Evolutionary conservation across 1,140 invertebrate species (phyloP).

Genomic region (Drosophila malerkotliana): DNA sequence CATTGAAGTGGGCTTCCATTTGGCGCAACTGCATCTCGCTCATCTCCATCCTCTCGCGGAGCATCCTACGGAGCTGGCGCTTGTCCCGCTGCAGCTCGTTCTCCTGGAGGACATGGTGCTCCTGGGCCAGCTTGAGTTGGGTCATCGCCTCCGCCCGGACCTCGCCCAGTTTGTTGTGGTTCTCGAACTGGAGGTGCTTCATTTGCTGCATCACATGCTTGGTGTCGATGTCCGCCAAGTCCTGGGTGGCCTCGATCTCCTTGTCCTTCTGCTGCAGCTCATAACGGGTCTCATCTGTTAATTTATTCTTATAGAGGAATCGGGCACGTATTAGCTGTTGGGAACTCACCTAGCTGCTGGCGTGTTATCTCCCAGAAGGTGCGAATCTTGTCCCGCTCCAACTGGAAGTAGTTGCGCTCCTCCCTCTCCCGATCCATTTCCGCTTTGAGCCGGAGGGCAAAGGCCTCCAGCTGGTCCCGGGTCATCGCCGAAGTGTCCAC

Average conservation of each 20-base stretch:
- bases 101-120: constrained; percentile 90
- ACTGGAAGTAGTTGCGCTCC: constrained; percentile 97
- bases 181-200: constrained; percentile 96
- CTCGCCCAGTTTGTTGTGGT: constrained; percentile 88
- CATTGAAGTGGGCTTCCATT: constrained; percentile 83
- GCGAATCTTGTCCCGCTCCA: constrained; percentile 96
- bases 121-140: constrained; percentile 89
- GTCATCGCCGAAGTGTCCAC: constrained; percentile 96
- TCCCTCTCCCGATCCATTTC: constrained; percentile 97
- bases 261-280: constrained; percentile 90
- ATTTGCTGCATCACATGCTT: constrained; percentile 96
- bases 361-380: constrained; percentile 95
- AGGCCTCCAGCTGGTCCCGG: constrained; percentile 95
- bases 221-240: constrained; percentile 93
- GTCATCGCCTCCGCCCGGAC: constrained; percentile 89
- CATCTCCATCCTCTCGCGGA: constrained; percentile 88
- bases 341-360: constrained; percentile 65
- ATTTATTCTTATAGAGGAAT: background rate
- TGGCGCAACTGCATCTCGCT: constrained; percentile 77
- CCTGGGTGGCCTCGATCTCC: constrained; percentile 93
- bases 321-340: too few relatives aligned
- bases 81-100: constrained; percentile 92
- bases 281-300: constrained; percentile 65
- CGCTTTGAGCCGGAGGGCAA: constrained; percentile 93
- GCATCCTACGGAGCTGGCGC: constrained; percentile 88